phyloP scores from a whole-genome alignment of 2,797 vertebrate species.

The Schizopygopsis pylzovi region DNA sequence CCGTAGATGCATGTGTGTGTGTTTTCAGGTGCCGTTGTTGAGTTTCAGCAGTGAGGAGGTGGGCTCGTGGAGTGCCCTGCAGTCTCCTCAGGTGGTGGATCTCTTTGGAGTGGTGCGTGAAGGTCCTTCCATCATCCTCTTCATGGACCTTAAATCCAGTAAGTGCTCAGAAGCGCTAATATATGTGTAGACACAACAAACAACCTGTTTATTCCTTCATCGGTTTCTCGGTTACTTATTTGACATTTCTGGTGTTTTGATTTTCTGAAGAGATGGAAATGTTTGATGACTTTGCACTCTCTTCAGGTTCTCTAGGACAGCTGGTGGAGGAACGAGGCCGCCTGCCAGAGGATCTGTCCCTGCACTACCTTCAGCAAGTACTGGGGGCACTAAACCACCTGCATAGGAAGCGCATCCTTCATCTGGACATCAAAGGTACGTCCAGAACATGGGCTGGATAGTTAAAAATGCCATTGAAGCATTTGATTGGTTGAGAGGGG shows the following conservation, averaged over 20 bases:
- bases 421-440: slow-evolving; percentile 96
- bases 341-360: slow-evolving; percentile 89
- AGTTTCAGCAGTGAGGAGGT: slow-evolving; percentile 91
- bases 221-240: slow-evolving; percentile 3
- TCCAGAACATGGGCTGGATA: not conserved
- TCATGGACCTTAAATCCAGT: slow-evolving; percentile 95
- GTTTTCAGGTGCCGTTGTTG: slow-evolving; percentile 83
- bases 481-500: not conserved
- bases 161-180: slow-evolving; percentile 45
- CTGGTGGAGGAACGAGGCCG: slow-evolving; percentile 87
- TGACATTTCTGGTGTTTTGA: not conserved
- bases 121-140: slow-evolving; percentile 86
- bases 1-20: not conserved
- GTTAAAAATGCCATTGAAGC: not conserved
- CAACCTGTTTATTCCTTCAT: not conserved
- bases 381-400: slow-evolving; percentile 88
- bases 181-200: not conserved
- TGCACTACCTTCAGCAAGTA: slow-evolving; percentile 89
- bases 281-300: slow-evolving; percentile 25
- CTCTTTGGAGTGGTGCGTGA: slow-evolving; percentile 94
- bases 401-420: slow-evolving; percentile 83
- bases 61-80: slow-evolving; percentile 87
- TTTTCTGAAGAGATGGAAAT: not conserved
- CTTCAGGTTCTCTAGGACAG: slow-evolving; percentile 87
- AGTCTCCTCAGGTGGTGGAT: slow-evolving; percentile 86